These are phyloP conservation scores for Bucorvus abyssinicus DNA, from an alignment of 2,797 vertebrate genomes.

Conservation along the genomic window DNA sequence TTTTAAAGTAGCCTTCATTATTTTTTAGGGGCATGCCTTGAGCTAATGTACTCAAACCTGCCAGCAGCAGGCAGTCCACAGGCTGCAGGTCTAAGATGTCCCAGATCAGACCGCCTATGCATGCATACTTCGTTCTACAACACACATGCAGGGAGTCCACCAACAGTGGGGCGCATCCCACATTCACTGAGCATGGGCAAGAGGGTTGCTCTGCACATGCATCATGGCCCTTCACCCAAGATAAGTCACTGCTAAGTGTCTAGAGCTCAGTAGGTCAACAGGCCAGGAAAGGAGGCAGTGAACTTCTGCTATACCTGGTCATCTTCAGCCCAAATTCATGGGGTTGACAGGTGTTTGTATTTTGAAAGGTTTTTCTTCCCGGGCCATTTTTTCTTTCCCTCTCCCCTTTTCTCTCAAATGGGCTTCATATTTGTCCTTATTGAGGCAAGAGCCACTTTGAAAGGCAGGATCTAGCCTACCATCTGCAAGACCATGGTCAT, in stretches of 20 bases:
- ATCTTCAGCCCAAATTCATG: neutral
- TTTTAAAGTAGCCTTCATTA: neutral
- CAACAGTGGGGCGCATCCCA: accelerated
- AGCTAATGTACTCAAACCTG: neutral
- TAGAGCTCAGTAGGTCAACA: neutral
- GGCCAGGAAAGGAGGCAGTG: neutral
- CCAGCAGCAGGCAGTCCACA: neutral
- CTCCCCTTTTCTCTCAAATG: neutral
- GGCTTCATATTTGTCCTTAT: neutral
- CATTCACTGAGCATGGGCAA: neutral
- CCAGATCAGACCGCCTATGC: neutral
- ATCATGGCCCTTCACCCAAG: neutral
- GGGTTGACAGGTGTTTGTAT: neutral
- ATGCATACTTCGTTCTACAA: neutral
- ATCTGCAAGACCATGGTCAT: neutral
- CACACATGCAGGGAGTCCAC: neutral
- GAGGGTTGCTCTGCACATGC: neutral
- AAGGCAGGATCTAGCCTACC: neutral
- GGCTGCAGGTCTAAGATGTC: neutral
- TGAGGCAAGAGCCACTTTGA: neutral
- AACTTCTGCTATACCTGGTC: neutral
- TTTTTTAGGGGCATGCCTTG: neutral
- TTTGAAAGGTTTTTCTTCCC: neutral
- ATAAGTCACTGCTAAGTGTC: neutral
- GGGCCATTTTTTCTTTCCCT: neutral